Percentiles rank a stretch among this genome's conserved stretches.
Evolutionary conservation across 2,888 invertebrate genomes (phyloP).

Genomic region (Gasteruption jaculator): DNA sequence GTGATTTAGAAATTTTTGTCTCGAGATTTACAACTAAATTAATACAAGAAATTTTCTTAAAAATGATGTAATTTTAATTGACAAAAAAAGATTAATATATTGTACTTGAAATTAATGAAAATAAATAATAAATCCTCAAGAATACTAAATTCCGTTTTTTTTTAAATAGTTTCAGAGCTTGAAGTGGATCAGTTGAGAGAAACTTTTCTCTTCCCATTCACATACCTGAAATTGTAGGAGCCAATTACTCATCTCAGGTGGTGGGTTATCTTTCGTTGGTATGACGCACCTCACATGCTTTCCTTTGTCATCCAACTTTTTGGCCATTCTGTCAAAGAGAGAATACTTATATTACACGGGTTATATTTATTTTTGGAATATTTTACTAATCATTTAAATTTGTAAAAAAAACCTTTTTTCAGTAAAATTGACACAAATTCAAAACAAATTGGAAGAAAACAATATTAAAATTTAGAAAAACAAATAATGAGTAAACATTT

Average conservation of each 20-base stretch:
- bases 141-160: too few species aligned
- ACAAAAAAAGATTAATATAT: neutral
- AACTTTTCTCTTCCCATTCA: slow-evolving; percentile 8
- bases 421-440: slow-evolving; percentile 1
- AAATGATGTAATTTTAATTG: neutral
- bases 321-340: slow-evolving; percentile 31
- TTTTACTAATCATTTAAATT: too few species aligned
- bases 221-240: slow-evolving; percentile 66
- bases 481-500: neutral
- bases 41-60: neutral
- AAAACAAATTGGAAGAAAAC: slow-evolving; percentile 2
- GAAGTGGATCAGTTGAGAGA: too few species aligned
- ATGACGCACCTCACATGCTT: slow-evolving; percentile 56
- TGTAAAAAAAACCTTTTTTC: neutral
- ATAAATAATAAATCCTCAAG: neutral
- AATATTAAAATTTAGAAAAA: neutral
- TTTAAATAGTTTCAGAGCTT: too few species aligned
- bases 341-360: neutral
- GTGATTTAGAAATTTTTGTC: too few species aligned
- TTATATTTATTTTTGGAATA: too few species aligned
- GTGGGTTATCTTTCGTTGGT: slow-evolving; percentile 76
- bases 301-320: slow-evolving; percentile 45
- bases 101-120: slow-evolving; percentile 4
- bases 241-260: slow-evolving; percentile 73
- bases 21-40: too few species aligned